A percentile compares a stretch with the other conserved stretches of the same genome.
phyloP scores from a whole-genome alignment of 1,140 invertebrate species.

The Orius insidiosus region DNA sequence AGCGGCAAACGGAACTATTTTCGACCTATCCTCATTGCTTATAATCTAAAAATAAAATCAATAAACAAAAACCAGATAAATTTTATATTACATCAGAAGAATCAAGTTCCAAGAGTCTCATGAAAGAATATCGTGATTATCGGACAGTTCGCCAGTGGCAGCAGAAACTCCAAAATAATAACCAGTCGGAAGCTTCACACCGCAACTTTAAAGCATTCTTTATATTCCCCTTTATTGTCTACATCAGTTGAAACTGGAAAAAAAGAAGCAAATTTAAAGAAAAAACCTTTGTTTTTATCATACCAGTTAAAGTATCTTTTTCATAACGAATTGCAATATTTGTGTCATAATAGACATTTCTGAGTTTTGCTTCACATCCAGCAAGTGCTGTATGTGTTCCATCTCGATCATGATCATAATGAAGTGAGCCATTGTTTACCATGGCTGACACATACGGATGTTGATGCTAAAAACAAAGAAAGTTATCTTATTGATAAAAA shows the following conservation, averaged over 20 bases:
- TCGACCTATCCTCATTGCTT: conserved; percentile 44
- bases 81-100: conserved; percentile 36
- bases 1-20: conserved; percentile 61
- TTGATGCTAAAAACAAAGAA: conserved; percentile 37
- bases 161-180: conserved; percentile 91
- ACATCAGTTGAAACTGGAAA: conserved; percentile 72
- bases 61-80: conserved; percentile 3
- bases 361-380: conserved; percentile 84
- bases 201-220: conserved; percentile 78
- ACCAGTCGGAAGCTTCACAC: conserved; percentile 81
- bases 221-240: conserved; percentile 82
- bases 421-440: conserved; percentile 88
- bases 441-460: conserved; percentile 98
- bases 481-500: conserved; percentile 2
- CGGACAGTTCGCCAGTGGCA: conserved; percentile 89
- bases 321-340: conserved; percentile 81
- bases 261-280: too few species aligned
- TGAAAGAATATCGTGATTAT: conserved; percentile 89
- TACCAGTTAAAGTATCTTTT: conserved; percentile 71
- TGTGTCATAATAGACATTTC: conserved; percentile 85
- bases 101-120: conserved; percentile 83
- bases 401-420: conserved; percentile 96
- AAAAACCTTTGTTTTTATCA: too few species aligned
- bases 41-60: conserved; percentile 40
- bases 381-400: conserved; percentile 93